A percentile compares a stretch with the other conserved stretches of the same genome.
phyloP scores from a whole-genome alignment of 2,888 invertebrate genomes.

The Rapana venosa region DNA sequence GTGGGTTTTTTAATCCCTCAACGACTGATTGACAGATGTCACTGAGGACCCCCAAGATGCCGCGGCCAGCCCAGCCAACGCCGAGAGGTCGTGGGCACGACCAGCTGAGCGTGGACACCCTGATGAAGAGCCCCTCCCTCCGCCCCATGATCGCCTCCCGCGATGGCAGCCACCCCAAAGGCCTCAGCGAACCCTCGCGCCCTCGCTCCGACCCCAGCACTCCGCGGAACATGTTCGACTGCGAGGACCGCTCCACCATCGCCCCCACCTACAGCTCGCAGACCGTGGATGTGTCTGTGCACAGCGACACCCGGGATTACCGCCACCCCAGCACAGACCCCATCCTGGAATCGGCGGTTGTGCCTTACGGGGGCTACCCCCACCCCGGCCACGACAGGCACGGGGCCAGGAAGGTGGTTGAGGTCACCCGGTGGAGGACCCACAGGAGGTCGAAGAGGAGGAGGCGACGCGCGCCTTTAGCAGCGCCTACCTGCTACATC shows the following conservation, averaged over 20 bases:
- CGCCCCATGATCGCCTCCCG: constrained; percentile 14
- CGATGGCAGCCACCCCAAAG: not conserved
- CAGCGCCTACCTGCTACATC: not conserved
- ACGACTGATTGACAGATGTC: not conserved
- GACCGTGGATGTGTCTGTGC: not conserved
- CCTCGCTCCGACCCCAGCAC: not conserved
- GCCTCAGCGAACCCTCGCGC: not conserved
- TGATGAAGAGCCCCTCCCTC: not conserved
- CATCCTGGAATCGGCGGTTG: not conserved
- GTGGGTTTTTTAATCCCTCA: too few relatives aligned
- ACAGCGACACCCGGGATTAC: not conserved
- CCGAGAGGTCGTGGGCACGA: not conserved
- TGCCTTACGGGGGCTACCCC: not conserved
- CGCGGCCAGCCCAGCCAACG: not conserved
- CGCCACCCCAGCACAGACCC: not conserved
- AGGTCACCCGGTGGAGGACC: not conserved
- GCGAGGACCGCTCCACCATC: not conserved
- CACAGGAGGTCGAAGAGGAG: not conserved
- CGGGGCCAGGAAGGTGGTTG: not conserved
- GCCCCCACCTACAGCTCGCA: not conserved
- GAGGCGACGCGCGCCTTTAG: not conserved
- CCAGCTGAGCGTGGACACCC: not conserved
- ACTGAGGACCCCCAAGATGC: not conserved
- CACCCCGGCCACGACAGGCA: not conserved
- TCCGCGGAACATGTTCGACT: not conserved